Evolutionary conservation across 2,888 invertebrate species (phyloP).

Genomic region (Chrysodeixis includens): DNA sequence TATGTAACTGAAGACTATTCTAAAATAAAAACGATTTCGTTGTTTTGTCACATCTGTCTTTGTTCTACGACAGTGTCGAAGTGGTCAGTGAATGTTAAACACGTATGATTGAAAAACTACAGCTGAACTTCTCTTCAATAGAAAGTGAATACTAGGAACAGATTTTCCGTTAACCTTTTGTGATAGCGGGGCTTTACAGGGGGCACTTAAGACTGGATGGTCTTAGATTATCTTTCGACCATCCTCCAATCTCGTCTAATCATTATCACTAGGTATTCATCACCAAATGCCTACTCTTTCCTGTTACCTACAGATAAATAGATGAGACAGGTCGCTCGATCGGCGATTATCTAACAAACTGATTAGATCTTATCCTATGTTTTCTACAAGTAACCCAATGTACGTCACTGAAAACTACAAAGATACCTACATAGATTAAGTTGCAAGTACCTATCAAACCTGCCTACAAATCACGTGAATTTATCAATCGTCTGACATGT

Average conservation of each 20-base stretch:
- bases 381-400: neutral
- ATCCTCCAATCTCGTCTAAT: neutral
- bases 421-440: neutral
- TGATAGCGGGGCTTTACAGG: neutral
- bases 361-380: slow-evolving; percentile 28
- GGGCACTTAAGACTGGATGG: neutral
- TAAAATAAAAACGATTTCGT: no score
- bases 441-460: neutral
- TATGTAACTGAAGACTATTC: no score
- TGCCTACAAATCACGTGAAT: slow-evolving; percentile 23
- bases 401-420: neutral
- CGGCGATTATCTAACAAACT: slow-evolving; percentile 3
- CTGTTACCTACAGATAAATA: neutral
- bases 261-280: neutral
- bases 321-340: neutral
- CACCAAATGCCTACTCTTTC: neutral
- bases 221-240: neutral
- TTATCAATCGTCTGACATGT: slow-evolving; percentile 18
- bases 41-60: no score
- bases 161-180: neutral
- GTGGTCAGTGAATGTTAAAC: no score
- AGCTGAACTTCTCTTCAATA: no score
- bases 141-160: neutral
- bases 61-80: no score
- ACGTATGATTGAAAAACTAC: no score